Evolutionary conservation across 2,888 invertebrate species (phyloP), one percentile per base, ranked within the genome.

Genomic region (Epiblema foenella): DNA sequence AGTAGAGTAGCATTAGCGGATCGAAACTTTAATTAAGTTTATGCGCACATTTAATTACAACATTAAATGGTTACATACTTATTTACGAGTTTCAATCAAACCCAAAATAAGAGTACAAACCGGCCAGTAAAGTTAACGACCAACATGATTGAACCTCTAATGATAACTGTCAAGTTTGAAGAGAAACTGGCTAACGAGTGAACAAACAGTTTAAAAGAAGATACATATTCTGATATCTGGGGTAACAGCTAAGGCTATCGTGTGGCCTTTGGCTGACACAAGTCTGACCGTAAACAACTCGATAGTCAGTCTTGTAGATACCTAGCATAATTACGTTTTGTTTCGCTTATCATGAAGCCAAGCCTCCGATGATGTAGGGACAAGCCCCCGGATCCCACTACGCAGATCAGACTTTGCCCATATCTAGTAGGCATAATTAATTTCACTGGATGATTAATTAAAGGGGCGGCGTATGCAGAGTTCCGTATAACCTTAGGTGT

Each of bases 161-260:
- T 33, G 67, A 73, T 69, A 54, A 56, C 57, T 75, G 68, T 77
- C 79, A 82, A 82, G 81, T 79, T 79, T 80, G 76, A 77, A 79
- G 76, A 79, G 75, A 76, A 82, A 91, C 90, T 91, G 88, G 82
- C 78, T 77, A 79, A 77, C 78, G 80, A 77, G 76, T 75, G 77
- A 74, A 78, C 82, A 82, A 83, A 83, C 83, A 82, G 82, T 86
- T 88, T 86, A 83, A 90, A 90, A 85, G 81, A 82, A 79, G 83
- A 81, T 70, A 76, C 75, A 77, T 74, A 76, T 78, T 77, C 79
- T 74, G 75, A 77, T 70, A 70, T 65, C 70, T 39, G 64, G 64
- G 64, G 64, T 24, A 39, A 39, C 15, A 37, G 64, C 64, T 76
- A 74, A 84, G 87, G 86, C 77, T 89, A 89, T 89, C 88, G 77